phyloP scores from a whole-genome alignment of 2,113 vertebrate genomes.

The Xerus inauris region DNA sequence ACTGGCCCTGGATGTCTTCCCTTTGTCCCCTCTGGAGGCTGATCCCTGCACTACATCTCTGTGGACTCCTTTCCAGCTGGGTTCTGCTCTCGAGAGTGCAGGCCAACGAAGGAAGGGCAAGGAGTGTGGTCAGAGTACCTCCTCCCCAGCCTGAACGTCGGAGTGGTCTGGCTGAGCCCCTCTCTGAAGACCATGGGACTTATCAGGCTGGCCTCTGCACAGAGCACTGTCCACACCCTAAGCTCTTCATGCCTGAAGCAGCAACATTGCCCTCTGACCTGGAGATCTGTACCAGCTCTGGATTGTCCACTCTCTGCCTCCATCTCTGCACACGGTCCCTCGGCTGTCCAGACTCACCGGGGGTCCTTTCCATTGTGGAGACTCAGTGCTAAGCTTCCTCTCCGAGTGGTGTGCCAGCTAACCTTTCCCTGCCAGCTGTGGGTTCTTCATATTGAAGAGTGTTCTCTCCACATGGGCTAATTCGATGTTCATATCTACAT shows the following conservation, averaged over 20 bases:
- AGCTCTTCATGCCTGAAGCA: not conserved
- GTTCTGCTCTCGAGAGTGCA: not conserved
- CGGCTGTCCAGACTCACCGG: not conserved
- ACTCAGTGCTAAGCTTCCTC: too few relatives aligned
- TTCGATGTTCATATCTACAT: rapidly evolving
- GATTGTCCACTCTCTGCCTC: not conserved
- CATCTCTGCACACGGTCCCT: not conserved
- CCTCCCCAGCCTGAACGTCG: not conserved
- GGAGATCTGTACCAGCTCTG: not conserved
- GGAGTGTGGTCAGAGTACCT: not conserved
- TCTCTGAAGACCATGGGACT: not conserved
- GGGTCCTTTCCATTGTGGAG: not conserved
- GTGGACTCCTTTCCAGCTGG: not conserved
- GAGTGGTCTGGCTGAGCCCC: too few relatives aligned
- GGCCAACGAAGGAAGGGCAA: not conserved
- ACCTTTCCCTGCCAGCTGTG: not conserved
- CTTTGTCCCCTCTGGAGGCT: not conserved
- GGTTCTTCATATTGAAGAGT: too few relatives aligned
- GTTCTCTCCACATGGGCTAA: rapidly evolving
- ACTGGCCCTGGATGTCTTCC: not conserved
- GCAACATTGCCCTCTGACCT: not conserved
- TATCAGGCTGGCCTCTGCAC: not conserved
- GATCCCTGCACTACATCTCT: not conserved
- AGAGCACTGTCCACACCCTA: not conserved
- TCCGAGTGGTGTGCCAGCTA: not conserved